Base-by-base conservation (phyloP, 2,888 invertebrate species). In the Synanthedon vespiformis region DNA sequence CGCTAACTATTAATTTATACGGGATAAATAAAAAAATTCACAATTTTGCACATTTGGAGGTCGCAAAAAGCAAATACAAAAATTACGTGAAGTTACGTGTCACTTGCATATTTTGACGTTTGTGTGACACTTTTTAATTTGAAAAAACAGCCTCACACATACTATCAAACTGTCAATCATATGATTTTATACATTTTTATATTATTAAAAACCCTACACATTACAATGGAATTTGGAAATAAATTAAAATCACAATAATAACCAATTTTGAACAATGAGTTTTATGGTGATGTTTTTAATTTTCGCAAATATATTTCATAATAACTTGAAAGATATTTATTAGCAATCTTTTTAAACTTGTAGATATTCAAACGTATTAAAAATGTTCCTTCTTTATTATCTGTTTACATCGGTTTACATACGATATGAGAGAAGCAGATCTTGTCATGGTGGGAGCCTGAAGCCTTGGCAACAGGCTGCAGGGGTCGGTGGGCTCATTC, bases 71-170 rank as follows among this genome's bases (percentile, higher is more conserved):
- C 66, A 79, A 83, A 82, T 81, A 81, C 75, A 83, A 34, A 34
- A 34, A 75, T 85, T 83, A 79, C 63, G 67, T 77, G 77, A 83
- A 83, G 75, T 80, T 84, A 87, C 86, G 86, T 86, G 86, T 87
- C 86, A 87, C 84, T 80, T 70, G 74, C 67, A 74, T 84, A 82
- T 83, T 85, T 84, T 81, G 81, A 74, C 67, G 61, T 60, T 60
- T 59, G 10, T 57, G 58, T 67, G 66, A 65, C 67, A 63, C 54
- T 54, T 49, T 51, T 48, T 47, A 41, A 18, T 50, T 50, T 34
- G 22, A 44, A 13, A 48, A 48, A 18, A 48, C 16, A 48, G 48
- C 48, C 18, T 2, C 48, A 18, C 14, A 8, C 34, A 34, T n/a
- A 16, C 2, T 2, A 16, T 16, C 22, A 22, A 34, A 34, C 8